Evolutionary conservation across 2,113 vertebrate species (phyloP).

Genomic region (Australoheros scitulus): DNA sequence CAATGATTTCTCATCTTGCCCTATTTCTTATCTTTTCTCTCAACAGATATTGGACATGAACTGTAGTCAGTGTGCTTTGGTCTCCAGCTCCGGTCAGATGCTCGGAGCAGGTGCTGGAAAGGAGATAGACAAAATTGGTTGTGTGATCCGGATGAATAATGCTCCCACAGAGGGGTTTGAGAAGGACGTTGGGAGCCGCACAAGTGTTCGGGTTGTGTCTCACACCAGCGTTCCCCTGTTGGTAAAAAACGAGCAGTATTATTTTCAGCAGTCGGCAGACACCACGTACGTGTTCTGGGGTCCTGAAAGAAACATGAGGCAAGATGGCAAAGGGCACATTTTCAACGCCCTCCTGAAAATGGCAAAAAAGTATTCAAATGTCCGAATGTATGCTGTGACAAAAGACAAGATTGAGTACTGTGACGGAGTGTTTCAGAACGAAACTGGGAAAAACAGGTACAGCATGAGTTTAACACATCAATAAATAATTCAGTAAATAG

Average conservation of each 20-base stretch:
- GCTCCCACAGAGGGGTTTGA: slow-evolving; percentile 88
- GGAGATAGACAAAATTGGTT: slow-evolving; percentile 84
- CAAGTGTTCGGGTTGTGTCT: slow-evolving; percentile 87
- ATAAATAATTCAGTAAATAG: not conserved
- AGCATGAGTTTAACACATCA: not conserved
- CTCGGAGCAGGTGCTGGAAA: slow-evolving; percentile 81
- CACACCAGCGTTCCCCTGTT: slow-evolving; percentile 92
- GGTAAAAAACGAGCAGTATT: slow-evolving; percentile 84
- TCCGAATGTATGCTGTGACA: slow-evolving; percentile 86
- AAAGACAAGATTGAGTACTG: slow-evolving; percentile 87
- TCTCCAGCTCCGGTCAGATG: slow-evolving; percentile 98
- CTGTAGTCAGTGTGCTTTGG: slow-evolving; percentile 86
- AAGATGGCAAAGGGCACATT: slow-evolving; percentile 81
- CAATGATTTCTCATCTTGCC: not conserved
- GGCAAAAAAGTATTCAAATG: slow-evolving; percentile 77
- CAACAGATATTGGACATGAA: slow-evolving; percentile 64
- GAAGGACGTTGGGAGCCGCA: slow-evolving; percentile 86
- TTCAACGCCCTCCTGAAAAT: slow-evolving; percentile 83
- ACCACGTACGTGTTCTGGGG: slow-evolving; percentile 93
- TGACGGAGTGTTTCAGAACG: slow-evolving; percentile 89
- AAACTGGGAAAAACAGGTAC: slow-evolving; percentile 96
- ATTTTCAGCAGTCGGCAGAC: slow-evolving; percentile 83
- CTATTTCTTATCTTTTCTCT: not conserved
- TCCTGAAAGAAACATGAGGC: slow-evolving; percentile 87
- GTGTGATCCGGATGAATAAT: slow-evolving; percentile 94